Evolutionary conservation across 2,888 invertebrate genomes (phyloP).

Genomic region (Salticus scenicus): DNA sequence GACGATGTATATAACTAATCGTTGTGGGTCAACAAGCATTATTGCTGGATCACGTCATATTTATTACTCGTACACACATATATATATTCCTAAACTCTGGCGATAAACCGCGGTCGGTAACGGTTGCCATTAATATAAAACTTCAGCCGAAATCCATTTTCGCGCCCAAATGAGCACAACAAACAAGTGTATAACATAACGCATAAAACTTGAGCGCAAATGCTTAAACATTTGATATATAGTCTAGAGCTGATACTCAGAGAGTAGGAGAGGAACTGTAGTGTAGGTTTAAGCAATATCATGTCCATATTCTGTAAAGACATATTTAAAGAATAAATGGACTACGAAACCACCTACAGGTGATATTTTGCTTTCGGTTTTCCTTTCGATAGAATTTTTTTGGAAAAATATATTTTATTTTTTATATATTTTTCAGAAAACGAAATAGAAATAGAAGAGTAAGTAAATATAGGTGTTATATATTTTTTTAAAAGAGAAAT

Average conservation of each 20-base stretch:
- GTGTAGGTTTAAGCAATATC: constrained; percentile 13
- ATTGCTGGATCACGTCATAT: not conserved
- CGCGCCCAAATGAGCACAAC: constrained; percentile 40
- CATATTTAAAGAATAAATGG: constrained; percentile 34
- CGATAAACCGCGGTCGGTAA: constrained; percentile 3
- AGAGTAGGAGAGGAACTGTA: constrained; percentile 10
- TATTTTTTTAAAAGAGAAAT: too few species aligned
- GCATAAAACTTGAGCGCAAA: constrained; percentile 35
- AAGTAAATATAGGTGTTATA: too few species aligned
- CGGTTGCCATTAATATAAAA: constrained; percentile 43
- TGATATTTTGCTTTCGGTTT: not conserved
- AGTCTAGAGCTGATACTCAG: constrained; percentile 27
- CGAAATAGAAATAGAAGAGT: too few species aligned
- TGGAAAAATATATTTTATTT: too few species aligned
- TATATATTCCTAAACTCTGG: constrained; percentile 12
- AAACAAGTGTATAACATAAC: constrained; percentile 44
- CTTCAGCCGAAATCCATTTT: constrained; percentile 35
- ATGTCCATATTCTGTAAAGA: constrained; percentile 48
- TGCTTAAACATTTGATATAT: constrained; percentile 44
- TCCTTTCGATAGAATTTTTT: too few species aligned
- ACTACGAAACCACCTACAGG: not conserved
- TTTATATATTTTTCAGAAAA: too few species aligned
- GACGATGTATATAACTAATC: not conserved
- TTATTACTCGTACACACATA: not conserved
- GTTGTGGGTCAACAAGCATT: not conserved